Base-by-base conservation (phyloP, 2,113 vertebrate genomes). In the Anolis carolinensis region DNA sequence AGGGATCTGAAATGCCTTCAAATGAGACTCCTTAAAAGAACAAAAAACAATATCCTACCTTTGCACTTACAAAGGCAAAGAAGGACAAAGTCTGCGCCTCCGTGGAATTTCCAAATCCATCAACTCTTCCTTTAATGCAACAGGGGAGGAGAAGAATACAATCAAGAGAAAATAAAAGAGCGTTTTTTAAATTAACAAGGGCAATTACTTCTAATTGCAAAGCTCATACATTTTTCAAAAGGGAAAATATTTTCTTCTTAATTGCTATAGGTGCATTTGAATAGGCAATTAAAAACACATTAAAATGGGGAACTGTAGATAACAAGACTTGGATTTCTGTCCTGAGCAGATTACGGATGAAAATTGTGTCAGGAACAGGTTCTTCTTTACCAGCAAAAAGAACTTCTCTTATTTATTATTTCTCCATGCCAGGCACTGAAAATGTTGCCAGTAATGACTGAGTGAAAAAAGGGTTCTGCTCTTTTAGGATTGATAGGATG, bases 271-370 rank as follows among this genome's bases (percentile, higher is more conserved):
- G 92, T 95, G 79, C 32, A 0, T 89, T 86, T 95, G 94, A 96
- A 92, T 88, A 94, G 93, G 93, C 95, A 95, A 96, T 96, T 96
- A 96, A 96, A 96, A 95, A 93, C 4, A 0, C 94, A 96, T 96
- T 95, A 94, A 93, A 94, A 92, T 90, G 90, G 92, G 87, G 79
- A 90, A 84, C 87, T 85, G 67, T 63, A 90, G 93, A 94, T 93
- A 95, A 94, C 83, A 92, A 88, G 79, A 83, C 93, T 80, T 10
- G 52, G 83, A 84, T 78, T 85, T 85, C 92, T 93, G 92, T 86
- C 92, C 88, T 83, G 79, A 82, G 81, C 39, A 88, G 85, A 90
- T 86, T 95, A 94, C n/a, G 21, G n/a, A 80, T 9, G 87, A 67
- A 86, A 48, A 44, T 7, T 55, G 74, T 85, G 90, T 88, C 89